Base-by-base conservation (phyloP, 2,113 vertebrate species). In the Globicephala melas region DNA sequence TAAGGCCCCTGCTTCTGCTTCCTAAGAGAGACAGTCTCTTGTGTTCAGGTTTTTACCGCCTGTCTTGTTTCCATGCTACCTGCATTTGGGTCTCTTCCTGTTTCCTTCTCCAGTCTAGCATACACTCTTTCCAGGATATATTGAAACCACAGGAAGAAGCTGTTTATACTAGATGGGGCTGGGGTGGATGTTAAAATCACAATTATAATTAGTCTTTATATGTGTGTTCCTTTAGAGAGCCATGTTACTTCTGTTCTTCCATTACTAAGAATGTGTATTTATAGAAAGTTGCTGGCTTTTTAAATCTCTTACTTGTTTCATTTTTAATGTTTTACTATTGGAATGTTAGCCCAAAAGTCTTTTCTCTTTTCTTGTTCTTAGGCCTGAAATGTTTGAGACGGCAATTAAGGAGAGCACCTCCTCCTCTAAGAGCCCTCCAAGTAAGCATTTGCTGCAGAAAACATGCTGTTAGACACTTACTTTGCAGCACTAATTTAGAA, bases 321-420 rank as follows among this genome's bases (percentile, higher is more conserved):
- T 67, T 85, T 90, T 20, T 76, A 38, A 8, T 17, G 25, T 70
- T 86, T 81, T 50, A 13, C 62, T 50, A 1, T 55, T 38, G 26
- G 74, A 36, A 23, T 50, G 65, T 17, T 89, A 67, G 26, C 70
- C 55, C 20, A 7, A 12, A 2, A 41, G 38, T 31, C 44, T 98
- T 63, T 2, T 84, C 95, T 98, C 63, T 98, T 15, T 88, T 28
- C 98, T 96, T 81, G 23, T 81, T 97, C 95, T 38, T 95, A 99
- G 99, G 93, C 99, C 98, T 6, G 98, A 99, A 95, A 97, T 99
- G 98, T 97, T 99, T 93, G 98, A 99, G 97, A 98, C 98, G 1
- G 98, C 99, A 8, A 23, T 99, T 95, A 99, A 99, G 97, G 98
- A 98, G 96, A 97, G 60, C 36, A 98, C 98, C 21, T 85, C 98